These are phyloP conservation scores for Sorex araneus DNA, from an alignment of 2,113 vertebrate genomes.

Conservation along the genomic window DNA sequence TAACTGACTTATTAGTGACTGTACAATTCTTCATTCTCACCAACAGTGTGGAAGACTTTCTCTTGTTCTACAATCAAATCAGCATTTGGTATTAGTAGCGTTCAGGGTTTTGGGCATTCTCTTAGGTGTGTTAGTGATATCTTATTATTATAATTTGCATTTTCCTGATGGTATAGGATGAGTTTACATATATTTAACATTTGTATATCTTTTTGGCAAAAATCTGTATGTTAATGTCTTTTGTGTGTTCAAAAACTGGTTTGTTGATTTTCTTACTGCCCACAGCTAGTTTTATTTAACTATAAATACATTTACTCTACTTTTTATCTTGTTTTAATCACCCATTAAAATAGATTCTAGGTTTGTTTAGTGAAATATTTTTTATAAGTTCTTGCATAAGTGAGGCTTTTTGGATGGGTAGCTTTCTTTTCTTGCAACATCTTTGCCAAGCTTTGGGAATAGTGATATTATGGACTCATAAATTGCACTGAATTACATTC, in stretches of 20 bases:
- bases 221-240: background rate
- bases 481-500: background rate
- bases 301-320: background rate
- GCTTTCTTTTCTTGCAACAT: constrained; percentile 13
- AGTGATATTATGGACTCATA: background rate
- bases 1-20: background rate
- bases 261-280: constrained; percentile 18
- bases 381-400: background rate
- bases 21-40: background rate
- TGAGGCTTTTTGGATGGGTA: background rate
- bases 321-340: no score
- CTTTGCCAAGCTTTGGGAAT: constrained; percentile 20
- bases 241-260: background rate
- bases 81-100: background rate
- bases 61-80: background rate
- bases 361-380: background rate
- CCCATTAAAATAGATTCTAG: no score
- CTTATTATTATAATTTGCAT: background rate
- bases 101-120: background rate
- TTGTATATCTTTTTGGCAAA: constrained; percentile 11
- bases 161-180: no score
- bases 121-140: background rate
- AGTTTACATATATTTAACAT: background rate
- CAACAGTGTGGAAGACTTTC: no score
- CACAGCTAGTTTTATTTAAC: background rate